Percentiles rank a stretch among this genome's conserved stretches.
Evolutionary conservation across 2,888 invertebrate genomes (phyloP).

Genomic region (Zootermopsis nevadensis): DNA sequence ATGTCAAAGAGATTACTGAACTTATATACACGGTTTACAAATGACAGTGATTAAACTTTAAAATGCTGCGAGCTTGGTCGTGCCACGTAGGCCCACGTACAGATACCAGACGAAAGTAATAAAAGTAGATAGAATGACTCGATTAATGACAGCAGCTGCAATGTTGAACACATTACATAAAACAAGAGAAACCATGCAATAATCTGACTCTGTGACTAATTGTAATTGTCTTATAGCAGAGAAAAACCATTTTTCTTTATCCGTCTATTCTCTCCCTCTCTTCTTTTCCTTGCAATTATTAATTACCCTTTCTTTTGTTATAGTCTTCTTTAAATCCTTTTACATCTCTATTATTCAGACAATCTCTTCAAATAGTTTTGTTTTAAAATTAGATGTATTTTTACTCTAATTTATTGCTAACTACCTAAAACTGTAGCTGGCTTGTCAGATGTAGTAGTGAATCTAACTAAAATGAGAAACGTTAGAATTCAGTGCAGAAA

Average conservation of each 20-base stretch:
- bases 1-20: constrained; percentile 1
- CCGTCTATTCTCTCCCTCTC: neutral
- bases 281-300: neutral
- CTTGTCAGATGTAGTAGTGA: no score
- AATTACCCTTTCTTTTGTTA: neutral
- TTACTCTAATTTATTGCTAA: no score
- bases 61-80: neutral
- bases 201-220: neutral
- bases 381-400: no score
- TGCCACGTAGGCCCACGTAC: neutral
- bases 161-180: neutral
- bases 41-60: constrained; percentile 13
- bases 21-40: constrained; percentile 1
- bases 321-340: neutral
- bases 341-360: neutral
- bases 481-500: no score
- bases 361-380: no score
- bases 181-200: neutral
- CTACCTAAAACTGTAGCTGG: no score
- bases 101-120: neutral
- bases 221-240: neutral
- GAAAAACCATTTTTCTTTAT: neutral
- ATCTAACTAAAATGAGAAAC: no score
- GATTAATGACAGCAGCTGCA: neutral
- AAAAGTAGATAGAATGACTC: constrained; percentile 1